Evolutionary conservation across 2,888 invertebrate species (phyloP), one percentile per base, ranked within the genome.

Genomic region (Neuroscelio doddi): DNA sequence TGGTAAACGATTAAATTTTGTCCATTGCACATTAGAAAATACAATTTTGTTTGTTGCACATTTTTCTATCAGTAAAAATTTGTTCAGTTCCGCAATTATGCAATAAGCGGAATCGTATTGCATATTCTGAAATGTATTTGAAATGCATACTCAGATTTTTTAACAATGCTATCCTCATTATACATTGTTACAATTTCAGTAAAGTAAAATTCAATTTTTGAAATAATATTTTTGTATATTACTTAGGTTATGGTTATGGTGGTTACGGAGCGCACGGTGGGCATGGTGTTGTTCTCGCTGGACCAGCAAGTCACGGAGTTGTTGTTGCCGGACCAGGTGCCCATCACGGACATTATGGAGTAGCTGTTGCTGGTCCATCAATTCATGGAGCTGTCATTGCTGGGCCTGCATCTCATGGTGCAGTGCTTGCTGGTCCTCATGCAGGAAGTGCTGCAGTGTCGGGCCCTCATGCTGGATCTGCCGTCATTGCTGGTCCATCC

Each of bases 401-500:
- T 12, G 81, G 81, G 38, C 83, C 83, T 21, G 70, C 74, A 4
- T 67, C 76, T n/a, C 81, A 81, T 21, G 79, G 82, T 0, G 82
- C 80, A 0, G 80, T 80, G 1, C 44, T 83, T 3, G 65, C 80
- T 15, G 83, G 83, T 38, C 83, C 83, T 8, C 82, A 82, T 53
- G 71, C 83, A 0, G 83, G 82, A 44, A 72, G 64, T 27, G 81
- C 81, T 3, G 80, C 81, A 5, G 77, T 82, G 26, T 71, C 81
- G 21, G 81, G 80, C 21, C 83, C 83, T 1, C 69, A 75, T 21
- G 81, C 81, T 5, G 83, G 83, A 8, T 77, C 80, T 1, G 82
- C 79, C 12, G 77, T 84, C 12, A 84, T 84, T 27, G 74, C 81
- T 29, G 83, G 84, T 30, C 84, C 84, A 21, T 82, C 82, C 8